Base-by-base conservation (phyloP, 1,140 invertebrate genomes). In the Drosophila sechellia region DNA sequence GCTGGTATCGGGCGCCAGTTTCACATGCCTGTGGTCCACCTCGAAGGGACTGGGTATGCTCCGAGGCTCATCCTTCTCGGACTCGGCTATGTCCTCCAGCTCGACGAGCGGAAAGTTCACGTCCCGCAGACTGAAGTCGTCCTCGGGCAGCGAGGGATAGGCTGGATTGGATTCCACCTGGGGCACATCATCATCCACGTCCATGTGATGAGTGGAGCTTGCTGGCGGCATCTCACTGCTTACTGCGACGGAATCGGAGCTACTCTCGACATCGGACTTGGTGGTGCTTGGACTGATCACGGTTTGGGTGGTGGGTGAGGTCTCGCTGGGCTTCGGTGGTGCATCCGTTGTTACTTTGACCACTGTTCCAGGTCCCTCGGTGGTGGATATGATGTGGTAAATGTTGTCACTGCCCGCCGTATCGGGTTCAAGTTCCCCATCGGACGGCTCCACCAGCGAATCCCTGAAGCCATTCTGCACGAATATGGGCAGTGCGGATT, bases 331-430 rank as follows among this genome's bases (percentile, higher is more conserved):
- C 27, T 5, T 37, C 5, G n/a, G 17, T 13, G 34, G 56, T 6
- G 11, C 37, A 37, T 39, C 63, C 2, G 45, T 64, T 46, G 50
- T 69, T 5, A 53, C 39, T 54, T 43, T 70, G 22, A 40, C 50
- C 5, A 66, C 35, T 8, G 45, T 8, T 8, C 60, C 60, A 1
- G 90, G 90, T 42, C 90, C 90, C 25, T 85, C 83, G 12, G 90
- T 91, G 13, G 90, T 91, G n/a, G 89, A 78, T 31, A 91, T 91
- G 2, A 91, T 91, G 43, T 86, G 90, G 53, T 91, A 91, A 22
- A 91, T 89, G 42, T 89, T 90, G 39, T 91, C 83, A 37, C 90
- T 91, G 27, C 86, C 90, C 0, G 90, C 83, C 0, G 90, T 90
- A 1, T 91, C 90, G 0, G 90, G 86, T 5, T 91, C 90, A n/a